These are phyloP conservation scores for Aphelocoma coerulescens DNA, from an alignment of 2,113 vertebrate genomes.

Conservation along the genomic window DNA sequence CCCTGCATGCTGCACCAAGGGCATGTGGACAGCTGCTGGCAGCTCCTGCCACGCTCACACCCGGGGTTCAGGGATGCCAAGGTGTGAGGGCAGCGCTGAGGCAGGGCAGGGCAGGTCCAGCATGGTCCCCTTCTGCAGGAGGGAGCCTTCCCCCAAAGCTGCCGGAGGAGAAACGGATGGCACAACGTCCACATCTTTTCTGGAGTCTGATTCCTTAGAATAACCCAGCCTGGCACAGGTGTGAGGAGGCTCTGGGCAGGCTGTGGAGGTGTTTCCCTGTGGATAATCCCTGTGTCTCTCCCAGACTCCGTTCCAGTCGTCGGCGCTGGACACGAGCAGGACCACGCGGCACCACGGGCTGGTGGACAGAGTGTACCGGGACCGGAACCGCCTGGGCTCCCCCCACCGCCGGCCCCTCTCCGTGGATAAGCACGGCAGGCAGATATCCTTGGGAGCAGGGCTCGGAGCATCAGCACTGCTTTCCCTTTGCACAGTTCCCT, in stretches of 20 bases:
- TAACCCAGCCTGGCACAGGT: neutral
- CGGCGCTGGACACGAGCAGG: conserved; percentile 92
- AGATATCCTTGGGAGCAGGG: conserved; percentile 88
- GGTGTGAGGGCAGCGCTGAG: neutral
- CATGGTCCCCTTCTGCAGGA: neutral
- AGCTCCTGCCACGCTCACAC: neutral
- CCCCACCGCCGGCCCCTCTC: conserved; percentile 92
- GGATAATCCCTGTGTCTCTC: neutral
- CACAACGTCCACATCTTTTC: fast-evolving
- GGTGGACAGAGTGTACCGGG: conserved; percentile 95
- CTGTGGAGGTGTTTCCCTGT: fast-evolving
- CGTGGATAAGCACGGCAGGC: conserved; percentile 94
- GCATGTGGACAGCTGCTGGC: neutral
- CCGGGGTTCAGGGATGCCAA: neutral
- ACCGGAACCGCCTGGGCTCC: conserved; percentile 90
- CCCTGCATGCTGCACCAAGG: neutral
- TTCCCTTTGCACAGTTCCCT: neutral
- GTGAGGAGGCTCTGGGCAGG: neutral
- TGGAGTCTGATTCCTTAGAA: neutral
- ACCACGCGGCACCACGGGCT: conserved; percentile 95
- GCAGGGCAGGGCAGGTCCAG: neutral
- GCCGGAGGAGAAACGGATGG: fast-evolving
- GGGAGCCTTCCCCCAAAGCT: neutral
- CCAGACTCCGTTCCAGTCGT: conserved; percentile 87
- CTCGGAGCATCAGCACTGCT: fast-evolving